These are phyloP conservation scores for Alcis repandata DNA, from an alignment of 2,888 invertebrate genomes.

Conservation along the genomic window DNA sequence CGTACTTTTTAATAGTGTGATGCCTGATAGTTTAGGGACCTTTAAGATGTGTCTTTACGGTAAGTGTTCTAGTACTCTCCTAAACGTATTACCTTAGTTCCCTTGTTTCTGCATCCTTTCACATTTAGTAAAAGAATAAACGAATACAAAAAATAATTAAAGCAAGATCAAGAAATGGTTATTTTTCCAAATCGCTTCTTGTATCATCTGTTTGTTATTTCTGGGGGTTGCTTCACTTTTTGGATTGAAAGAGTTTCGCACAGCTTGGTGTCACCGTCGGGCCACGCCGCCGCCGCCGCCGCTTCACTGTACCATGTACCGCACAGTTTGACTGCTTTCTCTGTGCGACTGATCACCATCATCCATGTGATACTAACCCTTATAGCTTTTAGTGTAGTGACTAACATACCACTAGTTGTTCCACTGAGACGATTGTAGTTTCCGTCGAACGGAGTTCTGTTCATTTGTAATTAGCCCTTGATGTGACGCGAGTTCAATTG, in stretches of 20 bases:
- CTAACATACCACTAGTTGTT: constrained; percentile 13
- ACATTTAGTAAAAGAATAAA: background rate
- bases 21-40: too few species aligned
- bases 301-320: constrained; percentile 49
- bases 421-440: too few species aligned
- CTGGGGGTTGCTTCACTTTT: background rate
- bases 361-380: constrained; percentile 40
- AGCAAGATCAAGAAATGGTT: too few species aligned
- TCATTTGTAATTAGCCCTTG: too few species aligned
- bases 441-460: too few species aligned
- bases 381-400: constrained; percentile 27
- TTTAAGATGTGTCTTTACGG: background rate
- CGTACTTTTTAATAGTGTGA: too few species aligned
- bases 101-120: too few species aligned
- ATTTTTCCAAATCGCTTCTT: background rate
- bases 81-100: background rate
- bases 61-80: background rate
- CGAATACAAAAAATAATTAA: too few species aligned
- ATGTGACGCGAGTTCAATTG: too few species aligned
- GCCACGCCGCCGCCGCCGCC: constrained; percentile 74
- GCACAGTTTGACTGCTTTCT: constrained; percentile 30
- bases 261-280: constrained; percentile 2
- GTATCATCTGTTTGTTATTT: background rate
- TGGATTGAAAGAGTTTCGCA: background rate
- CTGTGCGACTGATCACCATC: constrained; percentile 31